Evolutionary conservation across 30 jellyfish, hydroid and myxozoan species (phyloP).

Genomic region (Haliclystus octoradiatus): DNA sequence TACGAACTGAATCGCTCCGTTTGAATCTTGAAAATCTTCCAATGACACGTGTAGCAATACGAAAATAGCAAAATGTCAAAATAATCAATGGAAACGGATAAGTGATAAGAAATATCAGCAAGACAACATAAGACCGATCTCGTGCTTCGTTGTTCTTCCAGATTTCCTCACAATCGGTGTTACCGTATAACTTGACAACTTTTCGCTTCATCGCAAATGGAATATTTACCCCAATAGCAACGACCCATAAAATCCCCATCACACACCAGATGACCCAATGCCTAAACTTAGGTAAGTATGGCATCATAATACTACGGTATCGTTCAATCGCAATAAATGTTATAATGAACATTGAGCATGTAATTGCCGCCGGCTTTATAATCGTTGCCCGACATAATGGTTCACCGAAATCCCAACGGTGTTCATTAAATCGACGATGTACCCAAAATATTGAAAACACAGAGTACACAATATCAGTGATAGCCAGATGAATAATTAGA

Average conservation of each 20-base stretch:
- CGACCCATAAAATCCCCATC: conserved; percentile 7
- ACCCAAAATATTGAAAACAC: conserved; percentile 13
- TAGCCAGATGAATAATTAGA: conserved; percentile 25
- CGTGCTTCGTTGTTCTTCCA: conserved; percentile 1
- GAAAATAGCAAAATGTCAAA: conserved; percentile 3
- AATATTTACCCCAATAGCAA: conserved; percentile 11
- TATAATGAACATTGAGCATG: conserved; percentile 36
- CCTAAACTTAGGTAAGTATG: conserved; percentile 14
- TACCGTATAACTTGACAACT: conserved; percentile 4
- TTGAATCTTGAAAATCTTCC: background rate
- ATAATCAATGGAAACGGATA: conserved; percentile 34
- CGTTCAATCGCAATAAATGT: conserved; percentile 37
- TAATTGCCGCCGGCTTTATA: conserved; percentile 9
- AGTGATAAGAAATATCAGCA: conserved; percentile 16
- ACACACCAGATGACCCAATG: background rate
- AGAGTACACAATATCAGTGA: conserved; percentile 23
- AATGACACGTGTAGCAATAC: conserved; percentile 20
- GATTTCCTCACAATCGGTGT: background rate
- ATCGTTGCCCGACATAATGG: conserved; percentile 17
- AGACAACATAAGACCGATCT: conserved; percentile 1
- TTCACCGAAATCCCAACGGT: conserved; percentile 33
- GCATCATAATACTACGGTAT: conserved; percentile 18
- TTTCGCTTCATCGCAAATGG: conserved; percentile 17
- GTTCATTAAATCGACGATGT: conserved; percentile 29
- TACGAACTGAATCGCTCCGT: background rate